These are phyloP conservation scores for Seriola aureovittata DNA, from an alignment of 2,113 vertebrate species.

Conservation along the genomic window DNA sequence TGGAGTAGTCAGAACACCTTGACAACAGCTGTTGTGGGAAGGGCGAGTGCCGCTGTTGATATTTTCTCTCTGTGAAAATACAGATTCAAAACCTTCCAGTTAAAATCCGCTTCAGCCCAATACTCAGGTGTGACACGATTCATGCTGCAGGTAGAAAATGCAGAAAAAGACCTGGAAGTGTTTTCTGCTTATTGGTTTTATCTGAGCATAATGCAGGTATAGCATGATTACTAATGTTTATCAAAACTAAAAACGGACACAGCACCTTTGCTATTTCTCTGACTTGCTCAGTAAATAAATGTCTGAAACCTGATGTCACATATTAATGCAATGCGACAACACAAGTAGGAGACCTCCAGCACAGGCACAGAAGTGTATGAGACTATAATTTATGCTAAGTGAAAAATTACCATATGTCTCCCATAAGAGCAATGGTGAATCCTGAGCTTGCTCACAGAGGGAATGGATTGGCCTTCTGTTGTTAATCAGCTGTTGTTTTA, in stretches of 20 bases:
- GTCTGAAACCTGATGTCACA: slow-evolving; percentile 9
- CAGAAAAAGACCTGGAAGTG: not conserved
- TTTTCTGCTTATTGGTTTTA: slow-evolving; percentile 9
- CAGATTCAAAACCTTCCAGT: slow-evolving; percentile 20
- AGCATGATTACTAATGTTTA: slow-evolving; percentile 8
- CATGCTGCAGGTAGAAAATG: not conserved
- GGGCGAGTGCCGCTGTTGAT: slow-evolving; percentile 31
- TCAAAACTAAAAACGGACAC: slow-evolving; percentile 2
- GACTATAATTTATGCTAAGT: slow-evolving; percentile 72
- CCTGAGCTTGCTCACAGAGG: slow-evolving; percentile 53
- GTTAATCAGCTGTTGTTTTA: slow-evolving; percentile 76
- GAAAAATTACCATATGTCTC: slow-evolving; percentile 68
- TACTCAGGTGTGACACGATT: slow-evolving; percentile 7
- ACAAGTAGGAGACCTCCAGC: slow-evolving; percentile 54
- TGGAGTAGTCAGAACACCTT: slow-evolving; percentile 14
- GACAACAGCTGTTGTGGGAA: slow-evolving; percentile 10
- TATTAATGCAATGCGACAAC: slow-evolving; percentile 36
- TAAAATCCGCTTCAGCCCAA: slow-evolving; percentile 35
- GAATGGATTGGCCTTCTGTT: slow-evolving; percentile 74
- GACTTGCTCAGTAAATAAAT: slow-evolving; percentile 20
- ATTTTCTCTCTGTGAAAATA: slow-evolving; percentile 9
- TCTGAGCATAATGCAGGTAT: slow-evolving; percentile 9
- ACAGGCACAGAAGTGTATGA: slow-evolving; percentile 42
- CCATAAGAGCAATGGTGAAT: slow-evolving; percentile 65
- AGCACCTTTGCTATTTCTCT: not conserved